Percentiles rank a stretch among this genome's conserved stretches.
These are phyloP conservation scores for Hippasteria phrygiana DNA, from an alignment of 53 echinoderm and acorn worm species.

Conservation along the genomic window DNA sequence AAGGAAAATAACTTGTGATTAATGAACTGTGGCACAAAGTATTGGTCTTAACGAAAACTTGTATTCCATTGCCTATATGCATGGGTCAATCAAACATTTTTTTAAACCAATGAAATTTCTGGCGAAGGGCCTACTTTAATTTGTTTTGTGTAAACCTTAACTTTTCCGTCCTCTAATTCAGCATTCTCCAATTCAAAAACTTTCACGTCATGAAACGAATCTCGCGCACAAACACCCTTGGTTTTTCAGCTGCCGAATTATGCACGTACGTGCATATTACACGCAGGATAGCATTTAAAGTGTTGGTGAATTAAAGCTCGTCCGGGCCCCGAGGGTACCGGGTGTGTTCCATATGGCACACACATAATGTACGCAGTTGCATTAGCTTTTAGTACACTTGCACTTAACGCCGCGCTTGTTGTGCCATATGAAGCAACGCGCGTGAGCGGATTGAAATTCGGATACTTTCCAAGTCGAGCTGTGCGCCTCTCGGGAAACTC, in stretches of 20 bases:
- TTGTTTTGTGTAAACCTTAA: too few relatives aligned
- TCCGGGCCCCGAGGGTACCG: background rate
- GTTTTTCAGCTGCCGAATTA: slow-evolving; percentile 59
- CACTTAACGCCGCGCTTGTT: slow-evolving; percentile 30
- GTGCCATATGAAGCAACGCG: slow-evolving; percentile 36
- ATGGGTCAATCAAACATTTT: too few relatives aligned
- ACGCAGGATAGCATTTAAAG: slow-evolving; percentile 48
- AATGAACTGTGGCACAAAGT: too few relatives aligned
- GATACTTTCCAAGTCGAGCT: slow-evolving; percentile 13
- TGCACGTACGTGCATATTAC: slow-evolving; percentile 46
- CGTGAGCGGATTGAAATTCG: slow-evolving; percentile 42
- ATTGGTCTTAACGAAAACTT: too few relatives aligned
- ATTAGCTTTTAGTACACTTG: slow-evolving; percentile 58
- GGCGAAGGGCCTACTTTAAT: too few relatives aligned
- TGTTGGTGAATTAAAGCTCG: slow-evolving; percentile 44
- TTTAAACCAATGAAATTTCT: too few relatives aligned
- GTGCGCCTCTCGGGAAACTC: background rate
- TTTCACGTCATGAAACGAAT: background rate
- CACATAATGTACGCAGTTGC: slow-evolving; percentile 10
- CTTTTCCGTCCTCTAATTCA: background rate
- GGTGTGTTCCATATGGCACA: slow-evolving; percentile 27
- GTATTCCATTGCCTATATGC: too few relatives aligned
- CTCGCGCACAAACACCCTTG: slow-evolving; percentile 14
- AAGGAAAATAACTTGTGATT: too few relatives aligned
- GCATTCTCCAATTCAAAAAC: too few relatives aligned